phyloP scores from a whole-genome alignment of 2,113 vertebrate genomes.

The Oncorhynchus kisutch region DNA sequence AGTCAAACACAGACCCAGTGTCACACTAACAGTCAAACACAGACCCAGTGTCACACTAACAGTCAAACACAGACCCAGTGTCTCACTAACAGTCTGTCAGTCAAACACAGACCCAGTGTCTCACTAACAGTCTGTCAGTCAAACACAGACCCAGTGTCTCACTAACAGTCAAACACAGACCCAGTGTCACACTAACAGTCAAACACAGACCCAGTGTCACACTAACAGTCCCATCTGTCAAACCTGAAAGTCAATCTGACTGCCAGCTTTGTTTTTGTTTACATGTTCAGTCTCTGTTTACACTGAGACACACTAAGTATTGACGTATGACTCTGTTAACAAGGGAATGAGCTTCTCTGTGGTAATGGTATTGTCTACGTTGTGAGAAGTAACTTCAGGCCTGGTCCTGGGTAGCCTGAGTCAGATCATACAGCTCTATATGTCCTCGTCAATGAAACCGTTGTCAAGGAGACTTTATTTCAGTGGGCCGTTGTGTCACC shows the following conservation, averaged over 20 bases:
- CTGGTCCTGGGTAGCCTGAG: not conserved
- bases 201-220: no score
- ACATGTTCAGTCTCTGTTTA: not conserved
- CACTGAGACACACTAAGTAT: not conserved
- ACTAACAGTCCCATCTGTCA: slow-evolving; percentile 1
- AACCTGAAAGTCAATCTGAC: not conserved
- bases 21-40: not conserved
- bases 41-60: no score
- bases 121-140: no score
- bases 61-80: no score
- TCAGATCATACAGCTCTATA: not conserved
- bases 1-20: not conserved
- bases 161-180: no score
- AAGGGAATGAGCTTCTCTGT: not conserved
- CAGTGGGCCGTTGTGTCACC: not conserved
- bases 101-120: no score
- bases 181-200: no score
- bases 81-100: no score
- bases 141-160: no score
- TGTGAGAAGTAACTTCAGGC: not conserved
- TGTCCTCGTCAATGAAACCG: not conserved
- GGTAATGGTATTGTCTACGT: not conserved
- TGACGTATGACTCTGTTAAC: not conserved
- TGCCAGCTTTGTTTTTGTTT: slow-evolving; percentile 8
- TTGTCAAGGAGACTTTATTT: not conserved